A percentile compares a stretch with the other conserved stretches of the same genome.
phyloP scores from a whole-genome alignment of 2,113 vertebrate genomes.

The Glaucidium brasilianum region DNA sequence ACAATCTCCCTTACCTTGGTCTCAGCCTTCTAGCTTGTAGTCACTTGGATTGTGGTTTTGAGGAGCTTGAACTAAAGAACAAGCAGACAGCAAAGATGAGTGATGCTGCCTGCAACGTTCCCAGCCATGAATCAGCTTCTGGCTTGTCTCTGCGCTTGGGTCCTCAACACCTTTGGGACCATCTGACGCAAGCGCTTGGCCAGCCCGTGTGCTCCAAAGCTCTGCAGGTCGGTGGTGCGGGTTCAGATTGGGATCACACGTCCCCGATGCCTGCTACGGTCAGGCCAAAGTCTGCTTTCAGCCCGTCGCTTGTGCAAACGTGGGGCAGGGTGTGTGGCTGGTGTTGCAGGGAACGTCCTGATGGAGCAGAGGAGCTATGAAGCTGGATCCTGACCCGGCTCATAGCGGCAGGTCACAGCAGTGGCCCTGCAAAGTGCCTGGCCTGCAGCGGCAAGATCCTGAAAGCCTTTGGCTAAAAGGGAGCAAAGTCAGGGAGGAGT shows the following conservation, averaged over 20 bases:
- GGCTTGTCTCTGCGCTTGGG: neutral
- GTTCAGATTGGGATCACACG: neutral
- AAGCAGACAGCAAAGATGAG: neutral
- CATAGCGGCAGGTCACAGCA: accelerated
- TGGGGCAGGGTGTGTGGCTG: neutral
- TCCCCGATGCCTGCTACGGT: accelerated
- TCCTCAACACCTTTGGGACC: neutral
- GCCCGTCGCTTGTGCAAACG: accelerated
- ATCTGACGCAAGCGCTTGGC: neutral
- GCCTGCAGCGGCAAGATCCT: neutral
- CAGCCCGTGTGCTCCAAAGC: accelerated
- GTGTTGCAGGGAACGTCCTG: neutral
- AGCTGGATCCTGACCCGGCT: accelerated
- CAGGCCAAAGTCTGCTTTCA: neutral
- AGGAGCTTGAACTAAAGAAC: neutral
- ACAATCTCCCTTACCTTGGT: neutral
- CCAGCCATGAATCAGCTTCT: neutral
- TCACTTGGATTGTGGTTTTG: neutral
- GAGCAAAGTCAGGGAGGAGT: neutral
- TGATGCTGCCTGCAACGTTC: neutral
- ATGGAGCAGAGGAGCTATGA: neutral
- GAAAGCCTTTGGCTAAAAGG: neutral
- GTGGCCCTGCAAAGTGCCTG: neutral
- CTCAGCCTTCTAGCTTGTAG: neutral
- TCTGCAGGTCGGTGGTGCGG: neutral